Base-by-base conservation (phyloP, 2,888 invertebrate species). In the Alsophila aescularia region DNA sequence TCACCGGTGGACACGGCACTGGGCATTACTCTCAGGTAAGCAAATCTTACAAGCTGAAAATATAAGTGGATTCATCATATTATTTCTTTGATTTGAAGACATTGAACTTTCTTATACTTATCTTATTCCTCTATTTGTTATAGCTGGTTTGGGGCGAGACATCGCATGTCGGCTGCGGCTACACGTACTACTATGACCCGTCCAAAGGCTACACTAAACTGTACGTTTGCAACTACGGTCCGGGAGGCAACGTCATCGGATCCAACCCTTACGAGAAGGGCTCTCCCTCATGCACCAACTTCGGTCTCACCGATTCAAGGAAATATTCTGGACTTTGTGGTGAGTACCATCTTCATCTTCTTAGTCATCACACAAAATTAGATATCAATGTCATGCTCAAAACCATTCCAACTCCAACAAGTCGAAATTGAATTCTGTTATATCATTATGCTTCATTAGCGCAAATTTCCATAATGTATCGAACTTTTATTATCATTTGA, bases 91-190 rank as follows among this genome's bases (percentile, higher is more conserved):
- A 18, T 37, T 37, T 3, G 2, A 37, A n/a, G 8, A 16, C 0
- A 9, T 15, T 3, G 14, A 13, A 18, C 7, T 3, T 47, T 15
- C 31, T 9, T n/a, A 5, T 3, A 42, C 21, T 67, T 62, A 67
- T 43, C 2, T 51, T 37, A 35, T 12, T 36, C 59, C 57, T 59
- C 58, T 60, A 58, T 64, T 63, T 42, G n/a, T 60, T 58, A 39
- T 66, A 98, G 96, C 93, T 98, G 85, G 95, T 97, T 49, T 98
- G 98, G 98, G 96, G 96, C 52, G 95, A 96, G 77, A 96, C 97
- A 9, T 95, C 95, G 75, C 92, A 95, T 65, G 93, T 98, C 48
- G 98, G 98, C 53, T 98, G 98, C 78, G 98, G 98, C 21, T 97
- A 94, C 79, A 93, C 96, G 0, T 96, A 95, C 85, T 98, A 96